Conservation (phyloP, 1,140 invertebrate species). For the Drosophila erecta region DNA sequence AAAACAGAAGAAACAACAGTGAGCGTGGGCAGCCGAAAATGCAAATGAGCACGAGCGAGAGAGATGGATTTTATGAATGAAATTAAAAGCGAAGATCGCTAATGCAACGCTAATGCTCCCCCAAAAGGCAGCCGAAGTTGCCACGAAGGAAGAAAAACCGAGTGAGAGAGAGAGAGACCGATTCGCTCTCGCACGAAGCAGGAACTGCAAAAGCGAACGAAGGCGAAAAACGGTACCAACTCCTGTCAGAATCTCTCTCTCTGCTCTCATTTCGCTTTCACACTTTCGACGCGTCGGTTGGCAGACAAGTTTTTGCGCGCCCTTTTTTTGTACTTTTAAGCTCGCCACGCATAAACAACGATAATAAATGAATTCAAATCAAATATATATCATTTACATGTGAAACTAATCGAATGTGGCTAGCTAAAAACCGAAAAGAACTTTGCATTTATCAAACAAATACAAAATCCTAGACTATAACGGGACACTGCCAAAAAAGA, state of each 20-base stretch:
- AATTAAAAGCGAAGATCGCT: constrained; percentile 64
- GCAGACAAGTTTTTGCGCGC: constrained; percentile 49
- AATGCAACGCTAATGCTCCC: constrained; percentile 14
- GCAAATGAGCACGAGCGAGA: constrained; percentile 26
- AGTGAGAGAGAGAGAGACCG: background rate
- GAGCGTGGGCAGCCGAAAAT: constrained; percentile 33
- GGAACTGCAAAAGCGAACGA: constrained; percentile 4
- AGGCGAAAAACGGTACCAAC: constrained; percentile 23
- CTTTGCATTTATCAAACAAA: constrained; percentile 32
- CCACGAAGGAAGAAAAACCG: constrained; percentile 5
- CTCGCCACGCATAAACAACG: constrained; percentile 22
- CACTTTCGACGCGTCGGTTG: constrained; percentile 76
- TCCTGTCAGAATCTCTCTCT: constrained; percentile 19
- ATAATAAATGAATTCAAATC: constrained; percentile 5
- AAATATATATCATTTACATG: background rate
- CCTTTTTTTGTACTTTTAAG: constrained; percentile 38
- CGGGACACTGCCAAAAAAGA: constrained; percentile 36
- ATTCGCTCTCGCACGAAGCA: constrained; percentile 15
- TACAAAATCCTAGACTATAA: constrained; percentile 31
- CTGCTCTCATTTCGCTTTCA: constrained; percentile 73
- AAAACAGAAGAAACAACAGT: constrained; percentile 11
- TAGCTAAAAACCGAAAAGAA: constrained; percentile 25
- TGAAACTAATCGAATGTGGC: background rate
- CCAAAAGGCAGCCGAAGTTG: constrained; percentile 6
- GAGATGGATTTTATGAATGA: constrained; percentile 69